phyloP scores from a whole-genome alignment of 30 jellyfish, hydroid and myxozoan species.

The Turritopsis rubra region DNA sequence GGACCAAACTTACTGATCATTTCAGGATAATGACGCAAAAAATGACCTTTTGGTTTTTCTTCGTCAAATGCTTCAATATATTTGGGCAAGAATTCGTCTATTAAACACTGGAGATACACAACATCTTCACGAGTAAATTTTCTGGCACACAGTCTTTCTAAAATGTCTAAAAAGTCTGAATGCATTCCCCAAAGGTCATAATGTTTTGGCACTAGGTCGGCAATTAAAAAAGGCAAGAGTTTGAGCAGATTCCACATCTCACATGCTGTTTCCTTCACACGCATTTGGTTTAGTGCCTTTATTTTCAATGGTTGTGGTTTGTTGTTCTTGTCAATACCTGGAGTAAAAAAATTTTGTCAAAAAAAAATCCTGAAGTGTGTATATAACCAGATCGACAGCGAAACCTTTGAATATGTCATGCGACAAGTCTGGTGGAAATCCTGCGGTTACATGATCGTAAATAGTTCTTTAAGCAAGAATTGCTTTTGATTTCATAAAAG shows the following conservation, averaged over 20 bases:
- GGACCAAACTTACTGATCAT: constrained; percentile 28
- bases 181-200: background rate
- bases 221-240: background rate
- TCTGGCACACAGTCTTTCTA: background rate
- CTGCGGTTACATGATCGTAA: background rate
- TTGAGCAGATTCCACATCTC: background rate
- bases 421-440: background rate
- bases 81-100: background rate
- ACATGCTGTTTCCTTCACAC: background rate
- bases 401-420: background rate
- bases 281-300: background rate
- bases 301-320: background rate
- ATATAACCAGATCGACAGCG: background rate
- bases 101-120: background rate
- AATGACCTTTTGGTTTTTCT: constrained; percentile 31
- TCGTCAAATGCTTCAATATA: constrained; percentile 12
- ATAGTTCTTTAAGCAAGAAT: background rate
- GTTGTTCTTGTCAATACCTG: background rate
- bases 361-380: background rate
- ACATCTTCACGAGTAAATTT: background rate
- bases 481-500: background rate
- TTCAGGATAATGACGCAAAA: constrained; percentile 20
- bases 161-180: background rate
- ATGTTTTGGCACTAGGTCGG: background rate
- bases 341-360: background rate